Percentiles rank a stretch among this genome's conserved stretches.
Conservation (phyloP, 2,888 invertebrate species). For the Listrodromus nycthemerus region DNA sequence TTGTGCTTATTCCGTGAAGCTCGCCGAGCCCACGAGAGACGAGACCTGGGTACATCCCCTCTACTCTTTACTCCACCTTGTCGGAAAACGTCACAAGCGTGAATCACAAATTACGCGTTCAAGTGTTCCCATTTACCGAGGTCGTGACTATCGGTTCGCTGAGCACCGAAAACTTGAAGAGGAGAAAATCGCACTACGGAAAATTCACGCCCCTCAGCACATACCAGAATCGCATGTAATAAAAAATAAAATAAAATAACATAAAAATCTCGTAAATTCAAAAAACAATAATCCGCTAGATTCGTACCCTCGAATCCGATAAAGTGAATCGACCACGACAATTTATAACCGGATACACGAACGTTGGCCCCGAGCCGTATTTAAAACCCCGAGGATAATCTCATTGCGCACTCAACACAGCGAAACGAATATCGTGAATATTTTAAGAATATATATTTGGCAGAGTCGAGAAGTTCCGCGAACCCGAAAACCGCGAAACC, state of each 20-base stretch:
- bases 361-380: slow-evolving; percentile 1
- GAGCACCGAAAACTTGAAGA: not conserved
- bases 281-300: not conserved
- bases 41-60: slow-evolving; percentile 16
- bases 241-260: not conserved
- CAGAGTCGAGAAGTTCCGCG: slow-evolving; percentile 54
- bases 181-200: not conserved
- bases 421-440: slow-evolving; percentile 12
- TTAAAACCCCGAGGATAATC: slow-evolving; percentile 41
- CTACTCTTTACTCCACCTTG: slow-evolving; percentile 36
- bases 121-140: slow-evolving; percentile 50
- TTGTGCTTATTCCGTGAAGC: slow-evolving; percentile 62
- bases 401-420: slow-evolving; percentile 12
- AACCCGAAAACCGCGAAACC: slow-evolving; percentile 21
- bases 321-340: not conserved
- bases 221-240: not conserved
- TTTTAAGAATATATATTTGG: slow-evolving; percentile 40
- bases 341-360: not conserved
- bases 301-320: not conserved
- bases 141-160: slow-evolving; percentile 2
- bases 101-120: slow-evolving; percentile 59
- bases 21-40: slow-evolving; percentile 49
- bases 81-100: slow-evolving; percentile 59
- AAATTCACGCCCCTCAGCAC: not conserved
- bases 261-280: not conserved